Percentiles rank a stretch among this genome's conserved stretches.
These are phyloP conservation scores for Eulemur rubriventer DNA, from an alignment of 2,797 vertebrate genomes.

Conservation along the genomic window DNA sequence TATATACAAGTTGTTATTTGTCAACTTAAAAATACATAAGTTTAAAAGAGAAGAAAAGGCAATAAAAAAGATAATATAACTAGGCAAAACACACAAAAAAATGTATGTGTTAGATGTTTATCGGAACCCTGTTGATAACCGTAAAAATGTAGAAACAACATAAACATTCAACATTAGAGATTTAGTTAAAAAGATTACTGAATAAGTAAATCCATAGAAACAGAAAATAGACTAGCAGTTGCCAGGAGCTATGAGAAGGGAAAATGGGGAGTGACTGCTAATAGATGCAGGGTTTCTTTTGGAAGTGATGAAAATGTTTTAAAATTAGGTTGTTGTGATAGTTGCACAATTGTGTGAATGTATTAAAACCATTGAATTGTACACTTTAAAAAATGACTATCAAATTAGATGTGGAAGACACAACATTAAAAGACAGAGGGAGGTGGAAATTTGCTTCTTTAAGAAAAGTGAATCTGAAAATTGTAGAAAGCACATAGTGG, in stretches of 20 bases:
- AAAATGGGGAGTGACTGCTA: neutral
- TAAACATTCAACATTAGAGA: neutral
- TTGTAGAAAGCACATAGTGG: neutral
- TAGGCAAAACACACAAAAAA: neutral
- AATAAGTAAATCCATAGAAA: neutral
- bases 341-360: neutral
- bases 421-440: neutral
- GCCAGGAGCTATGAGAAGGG: neutral
- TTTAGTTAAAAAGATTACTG: neutral
- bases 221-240: neutral
- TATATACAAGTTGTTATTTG: neutral
- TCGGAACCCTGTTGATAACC: neutral
- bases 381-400: constrained; percentile 25
- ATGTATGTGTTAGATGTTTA: neutral
- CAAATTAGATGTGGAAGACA: constrained; percentile 33
- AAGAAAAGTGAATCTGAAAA: constrained; percentile 3
- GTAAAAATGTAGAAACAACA: neutral
- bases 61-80: neutral
- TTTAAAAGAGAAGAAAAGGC: neutral
- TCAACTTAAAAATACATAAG: neutral
- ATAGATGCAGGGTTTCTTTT: neutral
- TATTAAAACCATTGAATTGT: constrained; percentile 12
- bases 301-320: neutral
- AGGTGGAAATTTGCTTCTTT: constrained; percentile 37
- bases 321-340: neutral